These are phyloP conservation scores for Drosophila sturtevanti DNA, from an alignment of 1,140 invertebrate genomes.

Conservation along the genomic window DNA sequence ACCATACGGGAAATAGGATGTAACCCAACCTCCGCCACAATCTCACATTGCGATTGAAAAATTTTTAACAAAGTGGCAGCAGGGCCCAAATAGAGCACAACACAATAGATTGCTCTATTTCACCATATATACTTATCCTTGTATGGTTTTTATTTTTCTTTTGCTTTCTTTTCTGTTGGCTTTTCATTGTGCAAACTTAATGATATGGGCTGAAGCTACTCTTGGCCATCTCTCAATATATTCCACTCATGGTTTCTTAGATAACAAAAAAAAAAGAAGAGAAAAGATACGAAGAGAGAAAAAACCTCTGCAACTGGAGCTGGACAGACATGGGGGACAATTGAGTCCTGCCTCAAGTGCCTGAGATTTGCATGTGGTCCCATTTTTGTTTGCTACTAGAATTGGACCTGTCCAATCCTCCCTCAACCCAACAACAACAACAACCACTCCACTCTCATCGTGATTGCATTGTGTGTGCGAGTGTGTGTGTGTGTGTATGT, in stretches of 20 bases:
- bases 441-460: not conserved
- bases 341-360: conserved; percentile 57
- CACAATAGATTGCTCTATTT: conserved; percentile 48
- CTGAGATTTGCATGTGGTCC: conserved; percentile 62
- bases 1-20: not conserved
- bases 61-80: conserved; percentile 50
- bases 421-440: not conserved
- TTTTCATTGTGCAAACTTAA: conserved; percentile 59
- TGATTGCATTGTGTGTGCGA: conserved; percentile 3
- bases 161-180: conserved; percentile 11
- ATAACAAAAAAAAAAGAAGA: conserved; percentile 35
- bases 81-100: conserved; percentile 15
- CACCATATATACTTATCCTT: conserved; percentile 5
- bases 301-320: conserved; percentile 17
- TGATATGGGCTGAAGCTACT: conserved; percentile 57
- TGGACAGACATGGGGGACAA: conserved; percentile 60
- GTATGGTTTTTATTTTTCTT: conserved; percentile 14
- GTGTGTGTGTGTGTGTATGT: conserved; percentile 9
- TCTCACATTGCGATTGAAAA: conserved; percentile 15
- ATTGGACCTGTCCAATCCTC: conserved; percentile 12
- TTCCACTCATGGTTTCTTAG: conserved; percentile 45
- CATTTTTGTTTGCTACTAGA: conserved; percentile 46
- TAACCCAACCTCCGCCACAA: conserved; percentile 14
- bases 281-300: not conserved
- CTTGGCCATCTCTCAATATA: conserved; percentile 60